Evolutionary conservation across 2,113 vertebrate species (phyloP), one percentile per base, ranked within the genome.

Genomic region (Mormyrus lacerda): DNA sequence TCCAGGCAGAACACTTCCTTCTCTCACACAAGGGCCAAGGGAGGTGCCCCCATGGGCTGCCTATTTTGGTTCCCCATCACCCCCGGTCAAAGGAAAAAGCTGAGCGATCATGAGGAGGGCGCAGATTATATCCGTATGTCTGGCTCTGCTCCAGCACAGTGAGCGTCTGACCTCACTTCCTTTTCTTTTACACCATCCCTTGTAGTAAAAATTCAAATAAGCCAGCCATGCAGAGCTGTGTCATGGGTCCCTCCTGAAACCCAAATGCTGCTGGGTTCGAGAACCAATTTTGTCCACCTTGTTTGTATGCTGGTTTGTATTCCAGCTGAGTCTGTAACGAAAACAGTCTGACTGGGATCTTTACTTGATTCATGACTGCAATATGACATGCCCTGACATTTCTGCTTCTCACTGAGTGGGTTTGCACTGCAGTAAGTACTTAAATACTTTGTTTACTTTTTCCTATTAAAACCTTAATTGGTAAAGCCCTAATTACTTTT

Each of bases 71-170:
- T 93, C 95, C 90, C 94, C 91, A 92, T 87, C 82, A 84, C 89
- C 92, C 92, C 88, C 91, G 79, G 93, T 94, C 93, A 90, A 91
- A 90, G 92, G 92, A 92, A 94, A 88, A 61, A 90, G 61, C 61
- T 90, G 91, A 93, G 93, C 94, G 93, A 92, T 91, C 89, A 93
- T 90, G 92, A 94, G 69, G 76, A 89, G 93, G 94, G 90, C 92
- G 88, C 91, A 90, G 94, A 96, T 95, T 94, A 92, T 88, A 95
- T 94, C 94, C 95, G 95, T 94, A 92, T 96, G 95, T 91, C 93
- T 24, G 44, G 21, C 35, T 44, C 85, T 2, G 31, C 73, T 65
- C 86, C 65, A 87, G 85, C 50, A 53, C 85, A 21, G 50, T 87
- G n/a, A 87, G n/a, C 3, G 48, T 87, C 50, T 87, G 50, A 55